A percentile compares a stretch with the other conserved stretches of the same genome.
Conservation (phyloP, 1,140 invertebrate species). For the Saccostrea cuccullata region DNA sequence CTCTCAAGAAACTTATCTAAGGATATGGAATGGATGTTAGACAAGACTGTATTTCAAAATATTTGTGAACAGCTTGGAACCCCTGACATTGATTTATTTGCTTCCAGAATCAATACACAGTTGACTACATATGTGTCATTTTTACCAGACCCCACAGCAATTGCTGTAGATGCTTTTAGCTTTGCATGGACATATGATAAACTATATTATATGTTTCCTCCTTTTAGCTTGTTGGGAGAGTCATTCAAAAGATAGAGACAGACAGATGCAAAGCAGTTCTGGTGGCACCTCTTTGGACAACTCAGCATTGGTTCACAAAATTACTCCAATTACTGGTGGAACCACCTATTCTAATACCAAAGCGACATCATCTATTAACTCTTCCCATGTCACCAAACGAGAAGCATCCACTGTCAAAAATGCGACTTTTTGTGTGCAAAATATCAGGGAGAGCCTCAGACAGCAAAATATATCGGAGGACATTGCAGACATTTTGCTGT, state of each 20-base stretch:
- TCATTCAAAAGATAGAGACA: constrained; percentile 42
- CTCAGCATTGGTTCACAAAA: constrained; percentile 33
- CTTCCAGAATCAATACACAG: constrained; percentile 51
- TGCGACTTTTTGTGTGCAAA: constrained; percentile 41
- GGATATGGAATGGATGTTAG: constrained; percentile 50
- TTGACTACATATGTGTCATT: constrained; percentile 39
- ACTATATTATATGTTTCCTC: constrained; percentile 36
- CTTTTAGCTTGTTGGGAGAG: constrained; percentile 48
- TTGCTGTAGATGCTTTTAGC: constrained; percentile 49
- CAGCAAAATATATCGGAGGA: constrained; percentile 42
- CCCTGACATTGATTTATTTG: constrained; percentile 52
- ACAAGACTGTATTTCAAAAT: neutral
- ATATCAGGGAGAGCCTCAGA: constrained; percentile 42
- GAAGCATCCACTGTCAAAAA: neutral
- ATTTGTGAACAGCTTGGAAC: neutral
- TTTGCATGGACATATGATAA: constrained; percentile 26
- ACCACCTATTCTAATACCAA: neutral
- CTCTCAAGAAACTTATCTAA: constrained; percentile 32
- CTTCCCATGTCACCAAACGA: neutral
- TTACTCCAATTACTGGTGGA: constrained; percentile 6
- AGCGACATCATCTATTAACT: no score
- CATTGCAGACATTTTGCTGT: constrained; percentile 41
- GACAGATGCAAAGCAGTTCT: constrained; percentile 39
- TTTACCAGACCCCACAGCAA: constrained; percentile 40
- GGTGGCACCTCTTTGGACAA: constrained; percentile 53